These are phyloP conservation scores for Mus spretus DNA, from an alignment of 2,797 vertebrate genomes.

Conservation along the genomic window DNA sequence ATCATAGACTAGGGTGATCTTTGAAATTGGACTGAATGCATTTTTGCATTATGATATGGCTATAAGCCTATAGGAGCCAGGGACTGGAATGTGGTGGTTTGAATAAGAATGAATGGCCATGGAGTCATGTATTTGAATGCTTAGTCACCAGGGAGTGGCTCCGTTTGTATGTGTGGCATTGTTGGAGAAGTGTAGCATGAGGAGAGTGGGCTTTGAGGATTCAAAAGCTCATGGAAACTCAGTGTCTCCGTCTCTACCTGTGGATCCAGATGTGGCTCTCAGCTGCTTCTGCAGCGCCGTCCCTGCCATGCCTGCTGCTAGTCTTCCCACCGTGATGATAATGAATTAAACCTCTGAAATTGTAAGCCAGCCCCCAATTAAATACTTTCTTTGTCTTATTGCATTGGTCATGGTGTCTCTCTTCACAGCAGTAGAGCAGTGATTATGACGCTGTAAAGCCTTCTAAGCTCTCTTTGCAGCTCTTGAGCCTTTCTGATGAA, in stretches of 20 bases:
- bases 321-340: not conserved
- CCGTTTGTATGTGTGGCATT: not conserved
- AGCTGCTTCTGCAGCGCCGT: not conserved
- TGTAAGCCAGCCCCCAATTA: not conserved
- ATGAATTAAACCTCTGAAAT: not conserved
- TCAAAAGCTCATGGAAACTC: not conserved
- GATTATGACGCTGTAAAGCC: too few relatives aligned
- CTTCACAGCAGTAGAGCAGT: not conserved
- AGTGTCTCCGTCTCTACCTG: not conserved
- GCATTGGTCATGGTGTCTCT: not conserved
- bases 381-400: not conserved
- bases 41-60: not conserved
- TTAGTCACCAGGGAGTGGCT: not conserved
- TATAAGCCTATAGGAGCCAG: not conserved
- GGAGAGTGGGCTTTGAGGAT: not conserved
- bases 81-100: not conserved
- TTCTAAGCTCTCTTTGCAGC: not conserved
- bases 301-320: not conserved
- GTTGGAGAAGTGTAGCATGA: not conserved
- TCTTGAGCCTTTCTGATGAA: constrained; percentile 41
- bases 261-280: not conserved
- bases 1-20: not conserved
- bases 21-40: not conserved
- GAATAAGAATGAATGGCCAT: not conserved
- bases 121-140: not conserved